These are phyloP conservation scores for Centroberyx gerrardi DNA, from an alignment of 2,797 vertebrate genomes.

Conservation along the genomic window DNA sequence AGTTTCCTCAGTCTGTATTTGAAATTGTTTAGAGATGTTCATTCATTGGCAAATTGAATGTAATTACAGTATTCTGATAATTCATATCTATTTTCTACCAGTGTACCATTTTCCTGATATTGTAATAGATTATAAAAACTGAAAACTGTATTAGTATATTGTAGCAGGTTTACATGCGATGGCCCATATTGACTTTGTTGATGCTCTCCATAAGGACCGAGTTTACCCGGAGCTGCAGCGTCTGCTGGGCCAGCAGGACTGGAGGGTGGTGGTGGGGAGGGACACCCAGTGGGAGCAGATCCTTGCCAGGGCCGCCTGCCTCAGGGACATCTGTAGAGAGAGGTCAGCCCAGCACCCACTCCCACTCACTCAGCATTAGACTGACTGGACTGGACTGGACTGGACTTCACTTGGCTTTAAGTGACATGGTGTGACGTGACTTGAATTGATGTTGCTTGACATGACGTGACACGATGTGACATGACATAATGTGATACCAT, in stretches of 20 bases:
- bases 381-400: too few relatives aligned
- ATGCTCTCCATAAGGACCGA: slow-evolving; percentile 87
- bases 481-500: background rate
- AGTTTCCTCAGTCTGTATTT: too few relatives aligned
- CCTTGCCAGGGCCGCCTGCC: slow-evolving; percentile 91
- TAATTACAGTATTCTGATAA: too few relatives aligned
- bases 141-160: too few relatives aligned
- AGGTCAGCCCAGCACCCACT: slow-evolving; percentile 81
- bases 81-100: too few relatives aligned
- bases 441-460: background rate
- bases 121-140: too few relatives aligned
- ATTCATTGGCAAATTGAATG: too few relatives aligned
- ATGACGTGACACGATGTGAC: background rate
- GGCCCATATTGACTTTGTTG: background rate
- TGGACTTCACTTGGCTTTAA: too few relatives aligned
- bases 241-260: slow-evolving; percentile 87
- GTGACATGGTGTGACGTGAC: background rate
- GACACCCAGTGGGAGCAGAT: slow-evolving; percentile 94
- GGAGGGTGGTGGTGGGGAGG: slow-evolving; percentile 84
- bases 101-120: too few relatives aligned
- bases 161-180: too few relatives aligned
- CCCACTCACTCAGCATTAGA: background rate
- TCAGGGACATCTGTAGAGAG: slow-evolving; percentile 94
- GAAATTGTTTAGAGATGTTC: too few relatives aligned
- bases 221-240: slow-evolving; percentile 95